Percentiles rank a stretch among this genome's conserved stretches.
Evolutionary conservation across 2,888 invertebrate genomes (phyloP).

Genomic region (Herminia tarsipennalis): DNA sequence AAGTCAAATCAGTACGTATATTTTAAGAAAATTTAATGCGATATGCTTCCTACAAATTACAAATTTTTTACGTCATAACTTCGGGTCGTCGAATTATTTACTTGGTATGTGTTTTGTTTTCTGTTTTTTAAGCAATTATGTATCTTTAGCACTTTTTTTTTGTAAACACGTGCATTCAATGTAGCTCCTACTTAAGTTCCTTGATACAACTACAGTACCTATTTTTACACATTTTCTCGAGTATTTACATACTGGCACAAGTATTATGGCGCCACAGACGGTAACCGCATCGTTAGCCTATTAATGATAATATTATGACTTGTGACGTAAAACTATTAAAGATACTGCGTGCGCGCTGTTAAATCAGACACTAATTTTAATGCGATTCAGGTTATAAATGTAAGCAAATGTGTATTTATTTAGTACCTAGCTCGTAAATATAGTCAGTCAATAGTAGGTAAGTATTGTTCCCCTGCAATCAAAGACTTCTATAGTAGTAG

Average conservation of each 20-base stretch:
- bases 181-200: neutral
- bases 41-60: too few relatives aligned
- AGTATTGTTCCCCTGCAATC: too few relatives aligned
- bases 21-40: too few relatives aligned
- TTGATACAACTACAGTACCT: neutral
- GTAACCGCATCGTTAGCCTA: constrained; percentile 24
- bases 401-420: neutral
- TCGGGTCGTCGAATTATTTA: too few relatives aligned
- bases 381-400: neutral
- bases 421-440: neutral
- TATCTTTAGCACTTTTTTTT: too few relatives aligned
- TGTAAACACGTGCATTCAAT: too few relatives aligned
- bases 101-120: too few relatives aligned
- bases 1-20: too few relatives aligned
- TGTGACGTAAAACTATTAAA: constrained; percentile 31
- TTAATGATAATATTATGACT: constrained; percentile 28
- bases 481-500: too few relatives aligned
- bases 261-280: constrained; percentile 17
- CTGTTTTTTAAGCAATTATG: too few relatives aligned
- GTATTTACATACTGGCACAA: neutral
- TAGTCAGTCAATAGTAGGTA: too few relatives aligned
- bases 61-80: too few relatives aligned
- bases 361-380: constrained; percentile 17
- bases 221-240: neutral
- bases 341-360: constrained; percentile 14